Conservation (phyloP, 1,140 invertebrate genomes). For the Fopius arisanus region DNA sequence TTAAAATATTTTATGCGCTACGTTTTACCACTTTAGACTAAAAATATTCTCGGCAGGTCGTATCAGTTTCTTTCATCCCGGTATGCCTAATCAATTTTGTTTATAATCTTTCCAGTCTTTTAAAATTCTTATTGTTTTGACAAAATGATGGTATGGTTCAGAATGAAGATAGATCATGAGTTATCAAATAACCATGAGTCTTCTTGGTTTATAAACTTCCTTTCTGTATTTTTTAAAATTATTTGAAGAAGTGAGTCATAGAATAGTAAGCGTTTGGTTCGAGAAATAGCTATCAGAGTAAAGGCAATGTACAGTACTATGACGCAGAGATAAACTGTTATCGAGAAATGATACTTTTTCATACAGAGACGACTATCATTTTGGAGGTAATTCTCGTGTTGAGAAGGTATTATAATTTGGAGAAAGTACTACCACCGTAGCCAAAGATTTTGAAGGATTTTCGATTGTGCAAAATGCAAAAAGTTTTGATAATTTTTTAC, state of each 20-base stretch:
- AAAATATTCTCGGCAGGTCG: too few relatives aligned
- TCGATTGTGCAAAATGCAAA: not conserved
- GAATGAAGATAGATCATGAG: too few relatives aligned
- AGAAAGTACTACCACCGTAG: not conserved
- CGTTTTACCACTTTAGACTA: too few relatives aligned
- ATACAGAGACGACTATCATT: not conserved
- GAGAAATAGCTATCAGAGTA: conserved; percentile 11
- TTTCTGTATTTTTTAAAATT: not conserved
- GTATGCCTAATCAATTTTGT: too few relatives aligned
- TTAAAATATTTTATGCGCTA: too few relatives aligned
- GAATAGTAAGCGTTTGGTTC: conserved; percentile 10
- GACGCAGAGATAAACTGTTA: conserved; percentile 16
- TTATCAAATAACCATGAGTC: too few relatives aligned
- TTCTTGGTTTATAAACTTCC: too few relatives aligned
- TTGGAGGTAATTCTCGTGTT: not conserved
- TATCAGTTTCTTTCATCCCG: too few relatives aligned
- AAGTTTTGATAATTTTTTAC: not conserved
- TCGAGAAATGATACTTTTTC: not conserved
- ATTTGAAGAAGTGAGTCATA: conserved; percentile 8
- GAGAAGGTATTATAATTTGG: not conserved
- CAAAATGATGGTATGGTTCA: too few relatives aligned
- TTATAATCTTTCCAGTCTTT: too few relatives aligned
- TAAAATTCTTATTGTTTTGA: too few relatives aligned
- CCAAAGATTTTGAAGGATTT: conserved; percentile 1
- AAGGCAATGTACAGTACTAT: not conserved